Conservation (phyloP, 2,113 vertebrate species). For the Blennius ocellaris region DNA sequence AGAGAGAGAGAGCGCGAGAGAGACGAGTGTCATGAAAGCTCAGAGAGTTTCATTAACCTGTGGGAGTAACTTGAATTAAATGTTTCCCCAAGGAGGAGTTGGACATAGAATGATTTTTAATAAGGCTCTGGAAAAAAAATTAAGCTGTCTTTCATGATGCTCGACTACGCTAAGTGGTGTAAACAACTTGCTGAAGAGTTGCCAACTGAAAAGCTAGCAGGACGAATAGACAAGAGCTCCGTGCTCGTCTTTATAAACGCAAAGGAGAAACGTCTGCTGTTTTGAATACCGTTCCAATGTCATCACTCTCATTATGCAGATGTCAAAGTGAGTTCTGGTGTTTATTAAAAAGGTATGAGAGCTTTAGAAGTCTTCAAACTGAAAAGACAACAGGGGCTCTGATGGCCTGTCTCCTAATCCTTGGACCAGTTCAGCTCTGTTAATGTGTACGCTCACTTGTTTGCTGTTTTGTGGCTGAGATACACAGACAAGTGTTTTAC, state of each 20-base stretch:
- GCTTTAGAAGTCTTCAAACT: background rate
- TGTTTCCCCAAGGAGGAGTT: background rate
- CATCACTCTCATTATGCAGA: conserved; percentile 1
- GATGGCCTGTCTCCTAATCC: background rate
- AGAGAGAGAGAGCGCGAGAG: too few relatives aligned
- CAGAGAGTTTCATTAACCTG: background rate
- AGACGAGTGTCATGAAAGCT: background rate
- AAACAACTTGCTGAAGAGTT: background rate
- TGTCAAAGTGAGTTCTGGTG: conserved; percentile 1
- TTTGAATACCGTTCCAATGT: conserved; percentile 3
- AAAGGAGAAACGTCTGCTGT: background rate
- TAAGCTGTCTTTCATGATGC: background rate
- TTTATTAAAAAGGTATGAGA: background rate
- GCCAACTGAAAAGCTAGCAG: background rate
- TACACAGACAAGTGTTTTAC: too few relatives aligned
- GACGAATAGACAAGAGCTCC: background rate
- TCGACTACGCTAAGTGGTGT: background rate
- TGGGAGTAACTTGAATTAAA: background rate
- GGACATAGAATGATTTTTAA: conserved; percentile 13
- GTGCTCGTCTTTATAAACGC: background rate
- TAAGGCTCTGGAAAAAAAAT: conserved; percentile 10
- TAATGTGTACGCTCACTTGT: too few relatives aligned
- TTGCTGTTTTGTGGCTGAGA: too few relatives aligned
- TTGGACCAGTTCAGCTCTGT: background rate
- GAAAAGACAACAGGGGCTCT: background rate